Base-by-base conservation (phyloP, 2,797 vertebrate genomes). In the Myotis planiceps region DNA sequence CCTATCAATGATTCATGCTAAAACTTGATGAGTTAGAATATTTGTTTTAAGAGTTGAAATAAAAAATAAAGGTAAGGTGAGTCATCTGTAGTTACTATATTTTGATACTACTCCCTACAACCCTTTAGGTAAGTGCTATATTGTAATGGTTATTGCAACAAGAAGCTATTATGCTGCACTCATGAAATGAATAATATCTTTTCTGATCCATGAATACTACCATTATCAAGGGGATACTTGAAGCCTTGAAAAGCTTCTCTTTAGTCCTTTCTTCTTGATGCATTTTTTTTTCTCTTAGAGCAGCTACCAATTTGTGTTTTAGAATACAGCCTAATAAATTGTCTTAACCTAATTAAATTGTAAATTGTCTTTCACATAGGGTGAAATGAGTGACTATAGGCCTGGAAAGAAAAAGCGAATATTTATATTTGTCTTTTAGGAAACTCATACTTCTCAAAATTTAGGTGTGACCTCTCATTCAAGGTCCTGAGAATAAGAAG, bases 191-290 rank as follows among this genome's bases (percentile, higher is more conserved):
- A 65, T 97, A 97, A 65, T 97, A 76, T 97, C 75, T 96, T 25
- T 98, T 97, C 90, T 97, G 97, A 97, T 95, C 93, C 85, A 16
- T 97, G 97, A 96, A 96, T 95, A 90, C 83, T 27, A 19, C 84
- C 23, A 76, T 93, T 97, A 97, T 96, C 87, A 96, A 96, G 96
- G 96, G 95, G 97, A 97, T 34, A 87, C 98, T 97, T 78, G 83
- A 96, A 80, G 94, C 92, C 93, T 96, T 96, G 74, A 98, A 88
- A 97, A 88, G 83, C 85, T 97, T 98, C 95, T 83, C 94, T 98
- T 55, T 63, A 89, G 25, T 51, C 78, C 37, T 95, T 84, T 85
- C 8, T 96, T 95, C 87, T 76, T 75, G 63, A 90, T 79, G 51
- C 53, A 83, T 66, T 90, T 87, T 39, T 14, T 16, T 75, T 2